Conservation (phyloP, 2,888 invertebrate species). For the Nomada goodeniana region DNA sequence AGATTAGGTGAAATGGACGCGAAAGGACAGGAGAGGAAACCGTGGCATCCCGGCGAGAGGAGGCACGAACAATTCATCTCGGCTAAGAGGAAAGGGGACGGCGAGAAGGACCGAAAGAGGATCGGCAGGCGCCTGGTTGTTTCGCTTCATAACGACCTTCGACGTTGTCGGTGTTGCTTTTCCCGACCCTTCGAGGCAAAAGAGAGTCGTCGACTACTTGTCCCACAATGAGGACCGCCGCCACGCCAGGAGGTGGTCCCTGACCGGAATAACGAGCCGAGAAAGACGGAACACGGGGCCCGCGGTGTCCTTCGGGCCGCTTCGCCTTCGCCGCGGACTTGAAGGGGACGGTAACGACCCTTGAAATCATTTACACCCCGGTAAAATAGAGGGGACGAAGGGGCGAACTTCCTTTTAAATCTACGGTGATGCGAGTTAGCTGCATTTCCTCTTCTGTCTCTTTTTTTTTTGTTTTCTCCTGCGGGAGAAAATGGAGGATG, state of each 20-base stretch:
- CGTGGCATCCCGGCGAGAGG: conserved; percentile 17
- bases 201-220: conserved; percentile 64
- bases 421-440: background rate
- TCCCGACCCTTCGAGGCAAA: conserved; percentile 60
- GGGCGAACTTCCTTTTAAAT: conserved; percentile 26
- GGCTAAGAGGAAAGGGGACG: background rate
- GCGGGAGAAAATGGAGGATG: background rate
- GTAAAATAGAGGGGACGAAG: background rate
- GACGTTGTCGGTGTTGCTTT: conserved; percentile 58
- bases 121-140: conserved; percentile 56
- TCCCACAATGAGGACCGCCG: conserved; percentile 70
- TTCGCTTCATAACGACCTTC: conserved; percentile 58
- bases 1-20: conserved; percentile 48
- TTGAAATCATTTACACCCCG: conserved; percentile 61
- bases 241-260: conserved; percentile 73
- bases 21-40: conserved; percentile 22
- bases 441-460: background rate
- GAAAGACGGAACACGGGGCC: conserved; percentile 47
- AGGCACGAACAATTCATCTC: background rate
- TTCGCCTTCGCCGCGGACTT: conserved; percentile 42
- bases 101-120: conserved; percentile 6
- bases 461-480: no score
- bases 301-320: conserved; percentile 51
- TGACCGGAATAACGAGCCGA: conserved; percentile 75
- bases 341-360: conserved; percentile 54